phyloP scores from a whole-genome alignment of 2,797 vertebrate species.

The Microcaecilia unicolor region DNA sequence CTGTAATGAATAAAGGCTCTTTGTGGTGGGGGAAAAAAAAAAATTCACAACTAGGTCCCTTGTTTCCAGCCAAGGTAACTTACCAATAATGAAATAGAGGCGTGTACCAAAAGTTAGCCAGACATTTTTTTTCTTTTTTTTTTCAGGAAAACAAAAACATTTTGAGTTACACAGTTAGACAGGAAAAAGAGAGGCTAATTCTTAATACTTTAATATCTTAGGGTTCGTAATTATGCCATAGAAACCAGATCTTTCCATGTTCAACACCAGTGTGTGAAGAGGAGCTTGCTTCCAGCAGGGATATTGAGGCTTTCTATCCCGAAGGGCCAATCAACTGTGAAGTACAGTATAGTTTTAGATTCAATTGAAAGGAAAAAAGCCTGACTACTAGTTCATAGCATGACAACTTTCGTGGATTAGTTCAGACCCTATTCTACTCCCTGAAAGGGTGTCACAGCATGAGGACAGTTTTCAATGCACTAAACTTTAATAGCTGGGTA shows the following conservation, averaged over 20 bases:
- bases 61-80: too few species aligned
- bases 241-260: too few species aligned
- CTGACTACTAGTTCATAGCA: constrained; percentile 92
- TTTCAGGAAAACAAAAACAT: too few species aligned
- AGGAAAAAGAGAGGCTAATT: constrained; percentile 16
- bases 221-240: constrained; percentile 78
- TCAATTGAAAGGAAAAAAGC: constrained; percentile 92
- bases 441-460: constrained; percentile 95
- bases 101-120: not conserved
- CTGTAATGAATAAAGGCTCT: too few species aligned
- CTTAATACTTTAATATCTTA: constrained; percentile 48
- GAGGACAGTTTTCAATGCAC: constrained; percentile 93
- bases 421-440: constrained; percentile 92
- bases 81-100: too few species aligned
- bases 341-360: constrained; percentile 87
- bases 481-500: constrained; percentile 95
- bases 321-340: constrained; percentile 96
- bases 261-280: constrained; percentile 79
- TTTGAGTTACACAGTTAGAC: constrained; percentile 16
- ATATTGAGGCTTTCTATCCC: constrained; percentile 75
- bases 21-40: too few species aligned
- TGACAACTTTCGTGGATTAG: constrained; percentile 98
- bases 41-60: too few species aligned
- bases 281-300: constrained; percentile 75
- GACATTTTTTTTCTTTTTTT: not conserved